These are phyloP conservation scores for Toxonevra muliebris DNA, from an alignment of 2,888 invertebrate genomes.

Conservation along the genomic window DNA sequence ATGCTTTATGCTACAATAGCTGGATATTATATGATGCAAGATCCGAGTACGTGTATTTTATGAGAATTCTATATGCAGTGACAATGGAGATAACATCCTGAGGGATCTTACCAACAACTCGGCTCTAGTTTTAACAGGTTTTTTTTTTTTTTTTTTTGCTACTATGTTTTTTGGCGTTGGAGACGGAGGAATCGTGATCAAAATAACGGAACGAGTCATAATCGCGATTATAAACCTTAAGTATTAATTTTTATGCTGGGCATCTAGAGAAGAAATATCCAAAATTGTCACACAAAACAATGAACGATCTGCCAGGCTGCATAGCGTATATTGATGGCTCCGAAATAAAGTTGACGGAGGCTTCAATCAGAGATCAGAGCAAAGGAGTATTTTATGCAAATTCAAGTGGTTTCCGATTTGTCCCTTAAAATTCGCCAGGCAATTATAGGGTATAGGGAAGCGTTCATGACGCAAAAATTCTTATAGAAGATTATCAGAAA, in stretches of 20 bases:
- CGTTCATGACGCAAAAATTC: too few species aligned
- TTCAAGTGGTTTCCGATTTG: too few species aligned
- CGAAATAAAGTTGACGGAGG: conserved; percentile 29
- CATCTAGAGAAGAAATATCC: conserved; percentile 11
- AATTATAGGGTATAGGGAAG: too few species aligned
- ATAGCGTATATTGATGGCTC: conserved; percentile 36
- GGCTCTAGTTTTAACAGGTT: conserved; percentile 15
- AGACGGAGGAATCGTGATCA: conserved; percentile 25
- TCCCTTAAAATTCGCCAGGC: too few species aligned
- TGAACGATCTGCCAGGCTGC: conserved; percentile 32
- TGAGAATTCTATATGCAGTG: too few species aligned
- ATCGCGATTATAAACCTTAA: conserved; percentile 24
- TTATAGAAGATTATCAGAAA: too few species aligned
- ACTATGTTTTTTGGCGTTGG: conserved; percentile 30
- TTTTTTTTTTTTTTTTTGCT: conserved; percentile 21
- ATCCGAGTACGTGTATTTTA: too few species aligned
- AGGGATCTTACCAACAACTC: too few species aligned
- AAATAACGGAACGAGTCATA: conserved; percentile 27
- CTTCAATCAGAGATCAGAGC: conserved; percentile 24
- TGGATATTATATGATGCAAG: too few species aligned
- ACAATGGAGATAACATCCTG: too few species aligned
- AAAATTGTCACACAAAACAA: conserved; percentile 13
- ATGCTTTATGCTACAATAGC: too few species aligned
- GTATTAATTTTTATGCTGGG: conserved; percentile 24
- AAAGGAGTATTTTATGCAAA: too few species aligned